These are phyloP conservation scores for Platanista minor DNA, from an alignment of 2,113 vertebrate species.

Conservation along the genomic window DNA sequence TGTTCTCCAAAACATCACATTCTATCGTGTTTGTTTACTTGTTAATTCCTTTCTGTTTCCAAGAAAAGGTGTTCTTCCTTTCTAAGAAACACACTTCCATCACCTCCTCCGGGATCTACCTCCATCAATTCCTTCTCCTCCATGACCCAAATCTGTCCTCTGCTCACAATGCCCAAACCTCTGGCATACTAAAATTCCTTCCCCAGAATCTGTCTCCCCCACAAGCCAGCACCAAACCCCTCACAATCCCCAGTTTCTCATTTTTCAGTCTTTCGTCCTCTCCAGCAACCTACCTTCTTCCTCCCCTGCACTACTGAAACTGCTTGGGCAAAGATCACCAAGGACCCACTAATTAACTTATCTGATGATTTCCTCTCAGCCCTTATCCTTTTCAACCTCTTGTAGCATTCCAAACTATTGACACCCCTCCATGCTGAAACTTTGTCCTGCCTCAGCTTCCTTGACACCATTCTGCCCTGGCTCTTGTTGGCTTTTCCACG, in stretches of 20 bases:
- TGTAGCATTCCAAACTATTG: background rate
- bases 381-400: background rate
- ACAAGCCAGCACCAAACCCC: background rate
- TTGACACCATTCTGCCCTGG: background rate
- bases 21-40: constrained; percentile 15
- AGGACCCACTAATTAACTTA: background rate
- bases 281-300: background rate
- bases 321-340: background rate
- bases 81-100: background rate
- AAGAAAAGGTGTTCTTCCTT: background rate
- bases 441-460: background rate
- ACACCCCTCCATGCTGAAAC: background rate
- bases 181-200: background rate
- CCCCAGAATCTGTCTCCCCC: background rate
- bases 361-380: background rate
- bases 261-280: background rate
- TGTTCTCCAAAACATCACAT: constrained; percentile 9
- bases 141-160: background rate
- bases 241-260: background rate
- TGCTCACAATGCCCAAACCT: background rate
- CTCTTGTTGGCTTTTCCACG: background rate
- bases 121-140: background rate
- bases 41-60: constrained; percentile 21
- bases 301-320: background rate
- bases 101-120: background rate